Evolutionary conservation across 2,113 vertebrate genomes (phyloP), one percentile per base, ranked within the genome.

Genomic region (Podarcis cretensis): DNA sequence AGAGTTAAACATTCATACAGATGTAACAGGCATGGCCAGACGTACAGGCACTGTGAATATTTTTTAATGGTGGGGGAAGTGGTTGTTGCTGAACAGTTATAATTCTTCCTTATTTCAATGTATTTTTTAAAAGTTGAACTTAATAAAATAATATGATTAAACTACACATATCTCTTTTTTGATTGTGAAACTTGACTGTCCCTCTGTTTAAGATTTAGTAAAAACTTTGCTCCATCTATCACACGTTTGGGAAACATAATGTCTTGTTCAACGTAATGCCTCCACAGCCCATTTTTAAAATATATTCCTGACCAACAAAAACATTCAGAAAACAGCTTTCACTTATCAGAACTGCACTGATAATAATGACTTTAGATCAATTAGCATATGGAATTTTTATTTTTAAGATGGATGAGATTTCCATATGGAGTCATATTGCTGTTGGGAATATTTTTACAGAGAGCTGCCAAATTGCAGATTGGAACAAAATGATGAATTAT

Each of bases 401-500:
- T 6, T 12, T 83, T 27, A 10, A 23, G 21, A 76, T 87, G 37
- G 74, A 85, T 63, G n/a, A 86, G 4, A 63, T 9, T 1, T 0
- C 57, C 0, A 0, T 3, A 27, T 81, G 32, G 37, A 69, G 84
- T 40, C 0, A 0, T 12, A 35, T 83, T n/a, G 0, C 0, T 83
- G 20, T 88, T 59, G 43, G 37, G 25, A 90, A 14, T 89, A 88
- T 74, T 87, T 77, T n/a, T 83, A 75, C 25, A 57, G 54, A 14
- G 16, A 84, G 37, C 5, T 27, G 48, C 84, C 32, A 84, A 85
- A 90, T 10, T 0, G 0, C n/a, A 87, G 9, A 40, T 78, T 59
- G n/a, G 48, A 93, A 81, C 73, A 40, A 87, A 90, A 16, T 10
- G 48, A 80, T 92, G 59, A 92, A 94, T 90, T 92, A 91, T 89